Evolutionary conservation across 64 coral and sea anemone species (phyloP).

Genomic region (Platygyra sinensis): DNA sequence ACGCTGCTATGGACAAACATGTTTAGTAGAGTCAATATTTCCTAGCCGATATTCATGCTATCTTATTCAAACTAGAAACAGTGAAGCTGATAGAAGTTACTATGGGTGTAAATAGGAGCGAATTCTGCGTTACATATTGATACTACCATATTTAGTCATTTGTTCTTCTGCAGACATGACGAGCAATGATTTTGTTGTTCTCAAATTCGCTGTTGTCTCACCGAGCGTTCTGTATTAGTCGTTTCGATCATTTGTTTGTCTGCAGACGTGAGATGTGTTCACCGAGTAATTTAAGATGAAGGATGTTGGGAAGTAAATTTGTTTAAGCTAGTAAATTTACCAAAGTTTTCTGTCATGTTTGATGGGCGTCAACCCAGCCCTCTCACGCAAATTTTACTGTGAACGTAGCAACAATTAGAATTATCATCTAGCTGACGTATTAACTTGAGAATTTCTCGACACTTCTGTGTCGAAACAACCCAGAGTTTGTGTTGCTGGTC

Average conservation of each 20-base stretch:
- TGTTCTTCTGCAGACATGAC: not conserved
- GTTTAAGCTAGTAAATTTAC: not conserved
- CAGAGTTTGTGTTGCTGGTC: not conserved
- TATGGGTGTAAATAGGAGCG: not conserved
- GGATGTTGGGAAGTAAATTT: not conserved
- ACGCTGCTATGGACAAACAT: slow-evolving; percentile 8
- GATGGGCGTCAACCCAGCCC: slow-evolving; percentile 12
- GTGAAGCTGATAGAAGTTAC: not conserved
- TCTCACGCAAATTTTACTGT: slow-evolving; percentile 6
- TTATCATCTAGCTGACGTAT: not conserved
- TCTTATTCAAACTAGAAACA: not conserved
- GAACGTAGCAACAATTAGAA: not conserved
- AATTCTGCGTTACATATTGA: slow-evolving; percentile 15
- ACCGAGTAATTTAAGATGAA: not conserved
- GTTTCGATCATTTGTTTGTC: slow-evolving; percentile 2
- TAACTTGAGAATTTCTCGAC: not conserved
- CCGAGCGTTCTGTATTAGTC: not conserved
- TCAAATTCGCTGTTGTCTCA: slow-evolving; percentile 14
- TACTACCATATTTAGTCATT: slow-evolving; percentile 75
- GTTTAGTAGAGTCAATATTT: slow-evolving; percentile 7
- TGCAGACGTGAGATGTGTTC: not conserved
- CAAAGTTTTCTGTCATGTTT: not conserved
- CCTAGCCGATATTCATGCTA: not conserved
- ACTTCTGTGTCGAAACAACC: not conserved
- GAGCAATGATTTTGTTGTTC: not conserved